Conservation (phyloP, 2,113 vertebrate genomes). For the Cepphus grylle region DNA sequence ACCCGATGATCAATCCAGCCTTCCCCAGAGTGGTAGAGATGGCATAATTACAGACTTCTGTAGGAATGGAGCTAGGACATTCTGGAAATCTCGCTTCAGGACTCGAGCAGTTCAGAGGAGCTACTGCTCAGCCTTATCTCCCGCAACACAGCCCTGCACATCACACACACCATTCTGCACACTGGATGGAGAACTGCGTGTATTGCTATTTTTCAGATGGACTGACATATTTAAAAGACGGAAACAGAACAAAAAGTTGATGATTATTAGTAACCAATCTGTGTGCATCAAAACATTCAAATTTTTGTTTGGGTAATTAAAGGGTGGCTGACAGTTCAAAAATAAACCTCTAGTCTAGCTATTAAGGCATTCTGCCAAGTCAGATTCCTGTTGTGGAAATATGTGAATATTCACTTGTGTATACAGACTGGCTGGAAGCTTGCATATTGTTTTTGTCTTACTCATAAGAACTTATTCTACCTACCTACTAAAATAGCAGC, state of each 20-base stretch:
- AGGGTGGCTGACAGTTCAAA: not conserved
- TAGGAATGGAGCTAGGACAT: not conserved
- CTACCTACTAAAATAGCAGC: not conserved
- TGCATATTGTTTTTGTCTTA: not conserved
- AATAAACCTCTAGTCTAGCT: not conserved
- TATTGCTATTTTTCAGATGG: not conserved
- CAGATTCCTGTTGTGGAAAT: not conserved
- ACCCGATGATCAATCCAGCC: not conserved
- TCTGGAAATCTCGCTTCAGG: not conserved
- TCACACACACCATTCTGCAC: not conserved
- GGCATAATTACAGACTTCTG: not conserved
- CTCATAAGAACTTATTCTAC: not conserved
- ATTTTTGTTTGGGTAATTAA: not conserved
- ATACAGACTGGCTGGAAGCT: not conserved
- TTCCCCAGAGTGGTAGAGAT: not conserved
- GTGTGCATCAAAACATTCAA: not conserved
- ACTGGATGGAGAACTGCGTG: fast-evolving
- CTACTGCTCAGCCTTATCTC: not conserved
- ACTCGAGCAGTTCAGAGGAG: not conserved
- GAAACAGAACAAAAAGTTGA: not conserved
- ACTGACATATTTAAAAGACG: not conserved
- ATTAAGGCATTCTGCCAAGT: not conserved
- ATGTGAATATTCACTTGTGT: not conserved
- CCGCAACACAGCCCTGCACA: not conserved
- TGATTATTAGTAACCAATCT: not conserved